Percentiles rank a stretch among this genome's conserved stretches.
Conservation (phyloP, 2,888 invertebrate genomes). For the Entomobrya proxima region DNA sequence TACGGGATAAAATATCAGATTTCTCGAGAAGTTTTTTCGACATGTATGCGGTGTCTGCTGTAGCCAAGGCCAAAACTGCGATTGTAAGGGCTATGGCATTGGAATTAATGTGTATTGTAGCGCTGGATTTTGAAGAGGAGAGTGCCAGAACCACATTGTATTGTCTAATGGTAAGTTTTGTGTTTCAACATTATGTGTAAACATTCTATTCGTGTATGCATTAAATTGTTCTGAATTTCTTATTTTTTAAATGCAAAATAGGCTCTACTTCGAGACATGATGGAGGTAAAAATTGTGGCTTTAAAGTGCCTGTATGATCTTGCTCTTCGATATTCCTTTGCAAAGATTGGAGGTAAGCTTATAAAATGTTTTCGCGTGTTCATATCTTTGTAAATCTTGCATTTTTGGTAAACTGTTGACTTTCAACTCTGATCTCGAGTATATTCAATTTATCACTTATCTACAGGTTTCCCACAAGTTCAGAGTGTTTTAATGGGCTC, state of each 20-base stretch:
- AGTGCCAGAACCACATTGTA: constrained; percentile 8
- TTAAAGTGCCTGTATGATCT: constrained; percentile 53
- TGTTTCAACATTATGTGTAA: not conserved
- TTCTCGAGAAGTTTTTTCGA: constrained; percentile 50
- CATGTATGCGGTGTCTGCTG: constrained; percentile 38
- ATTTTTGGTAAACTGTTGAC: too few species aligned
- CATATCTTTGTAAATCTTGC: too few species aligned
- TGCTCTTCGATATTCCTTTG: constrained; percentile 41
- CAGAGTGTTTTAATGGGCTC: not conserved
- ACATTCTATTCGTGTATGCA: not conserved
- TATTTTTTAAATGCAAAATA: not conserved
- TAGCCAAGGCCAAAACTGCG: not conserved
- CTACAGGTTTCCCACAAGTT: not conserved
- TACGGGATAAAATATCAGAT: not conserved
- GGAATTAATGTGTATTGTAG: constrained; percentile 44
- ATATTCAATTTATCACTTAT: not conserved
- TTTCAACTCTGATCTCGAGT: not conserved
- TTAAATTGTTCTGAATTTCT: not conserved
- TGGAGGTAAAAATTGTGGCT: constrained; percentile 25
- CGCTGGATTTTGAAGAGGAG: constrained; percentile 28
- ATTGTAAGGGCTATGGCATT: constrained; percentile 31
- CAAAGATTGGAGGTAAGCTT: constrained; percentile 38
- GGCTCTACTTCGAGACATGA: constrained; percentile 33
- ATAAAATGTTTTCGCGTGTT: too few species aligned
- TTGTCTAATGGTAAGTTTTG: constrained; percentile 35